Evolutionary conservation across 2,888 invertebrate genomes (phyloP), one percentile per base, ranked within the genome.

Genomic region (Deroplatys truncata): DNA sequence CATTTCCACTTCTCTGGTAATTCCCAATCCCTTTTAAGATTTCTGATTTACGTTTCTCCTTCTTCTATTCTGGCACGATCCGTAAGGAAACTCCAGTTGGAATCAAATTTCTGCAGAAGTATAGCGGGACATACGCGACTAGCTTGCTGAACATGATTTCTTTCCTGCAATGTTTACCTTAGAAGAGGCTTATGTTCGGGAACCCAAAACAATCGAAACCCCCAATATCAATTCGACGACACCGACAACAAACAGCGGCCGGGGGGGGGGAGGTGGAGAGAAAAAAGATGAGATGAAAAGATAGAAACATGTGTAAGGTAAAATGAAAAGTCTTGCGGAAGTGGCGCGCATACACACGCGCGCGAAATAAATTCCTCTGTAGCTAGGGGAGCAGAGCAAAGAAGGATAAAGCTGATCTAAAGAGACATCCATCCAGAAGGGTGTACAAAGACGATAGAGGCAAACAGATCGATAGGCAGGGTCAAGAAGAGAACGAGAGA

Each of bases 361-460:
- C 56, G 25, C 56, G 25, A 72, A 72, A 72, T 72, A 72, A 72
- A 72, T 72, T 72, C 25, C 25, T 20, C 56, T 72, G 56, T 5
- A 72, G 56, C 56, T 20, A 72, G 56, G 56, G 56, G 43, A 43
- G 72, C 15, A 56, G n/a, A 28, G 43, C 28, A 28, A 72, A n/a
- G 86, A 83, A 83, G 87, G 87, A 87, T 87, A 87, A 87, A 35
- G 82, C 35, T 87, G 82, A 87, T 87, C 83, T 28, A 87, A 83
- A 87, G 87, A 87, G 87, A 87, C 87, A 83, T 87, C 87, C 87
- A 87, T 83, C 87, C 82, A 83, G 87, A 87, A 87, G 82, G 82
- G 16, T 83, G 87, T 83, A 87, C 87, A 82, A 87, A 82, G 35
- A 83, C 82, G 87, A 83, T 82, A 83, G 87, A 87, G 43, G 87